phyloP scores from a whole-genome alignment of 2,113 vertebrate genomes.

The Thalassoma bifasciatum region DNA sequence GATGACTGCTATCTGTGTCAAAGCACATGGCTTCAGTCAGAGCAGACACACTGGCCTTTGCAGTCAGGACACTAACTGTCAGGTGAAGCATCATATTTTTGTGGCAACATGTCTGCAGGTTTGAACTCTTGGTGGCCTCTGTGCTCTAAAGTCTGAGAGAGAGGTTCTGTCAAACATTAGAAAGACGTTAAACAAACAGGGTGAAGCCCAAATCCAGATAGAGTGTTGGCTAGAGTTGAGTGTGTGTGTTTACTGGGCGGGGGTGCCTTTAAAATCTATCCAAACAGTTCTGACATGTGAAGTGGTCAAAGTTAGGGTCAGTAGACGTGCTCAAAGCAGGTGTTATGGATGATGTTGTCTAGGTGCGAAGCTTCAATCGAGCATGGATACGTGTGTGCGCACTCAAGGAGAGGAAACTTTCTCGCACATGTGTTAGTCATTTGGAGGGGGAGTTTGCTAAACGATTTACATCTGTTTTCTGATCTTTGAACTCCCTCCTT shows the following conservation, averaged over 20 bases:
- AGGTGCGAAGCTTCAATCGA: conserved; percentile 15
- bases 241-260: conserved; percentile 52
- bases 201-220: not conserved
- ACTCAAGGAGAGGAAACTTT: conserved; percentile 58
- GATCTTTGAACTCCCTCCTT: conserved; percentile 83
- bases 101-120: conserved; percentile 8
- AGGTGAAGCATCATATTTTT: conserved; percentile 6
- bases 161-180: conserved; percentile 57
- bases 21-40: conserved; percentile 67
- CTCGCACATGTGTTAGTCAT: conserved; percentile 86
- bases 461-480: conserved; percentile 86
- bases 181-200: conserved; percentile 43
- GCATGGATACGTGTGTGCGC: conserved; percentile 17
- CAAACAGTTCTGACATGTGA: conserved; percentile 2
- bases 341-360: conserved; percentile 26
- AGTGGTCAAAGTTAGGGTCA: not conserved
- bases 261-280: conserved; percentile 6
- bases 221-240: not conserved
- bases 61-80: conserved; percentile 67
- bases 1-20: conserved; percentile 38
- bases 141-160: not conserved
- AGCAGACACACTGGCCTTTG: conserved; percentile 52
- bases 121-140: not conserved
- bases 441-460: conserved; percentile 78
- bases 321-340: conserved; percentile 49